Evolutionary conservation across 2,797 vertebrate genomes (phyloP), one percentile per base, ranked within the genome.

Genomic region (Bradypodion ventrale): DNA sequence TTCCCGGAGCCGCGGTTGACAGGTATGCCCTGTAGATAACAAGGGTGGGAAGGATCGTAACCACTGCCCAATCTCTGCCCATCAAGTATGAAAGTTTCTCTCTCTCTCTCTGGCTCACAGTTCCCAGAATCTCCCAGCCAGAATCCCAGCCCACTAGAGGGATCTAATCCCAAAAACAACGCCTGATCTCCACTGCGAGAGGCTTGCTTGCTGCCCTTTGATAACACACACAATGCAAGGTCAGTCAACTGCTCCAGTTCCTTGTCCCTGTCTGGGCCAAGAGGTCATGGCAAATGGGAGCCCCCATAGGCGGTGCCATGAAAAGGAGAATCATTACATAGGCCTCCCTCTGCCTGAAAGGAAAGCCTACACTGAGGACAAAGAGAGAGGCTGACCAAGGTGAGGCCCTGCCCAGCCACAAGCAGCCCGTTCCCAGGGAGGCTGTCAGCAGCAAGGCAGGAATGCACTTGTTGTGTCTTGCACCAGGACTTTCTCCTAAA

Each of bases 391-490:
- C 27, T 19, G 68, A 46, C 60, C 49, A 21, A 74, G 32, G 44
- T 23, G 25, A 42, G 8, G 40, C 72, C 49, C 72, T 69, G 62
- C 40, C 32, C 65, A 82, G 37, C 79, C 32, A 44, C 73, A 42
- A n/a, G 40, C 69, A 76, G 59, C 46, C 85, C 0, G 85, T 74
- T 82, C 80, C 85, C 80, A 68, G 75, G 75, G 72, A 69, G 49
- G 52, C 72, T 69, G 85, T 62, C 70, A 32, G 83, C 73, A 1
- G 83, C 10, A 4, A 8, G 4, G 89, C 86, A 85, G 90, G 89
- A 94, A 93, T 83, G 88, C 1, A 83, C 66, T 62, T 7, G 87
- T 69, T 25, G 35, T 82, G 7, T 0, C 70, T 52, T 66, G 84
- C 83, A n/a, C 35, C 1, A 3, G 75, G 19, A 63, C 35, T 29